phyloP scores from a whole-genome alignment of 2,797 vertebrate genomes.

The Spinus olivaceus region DNA sequence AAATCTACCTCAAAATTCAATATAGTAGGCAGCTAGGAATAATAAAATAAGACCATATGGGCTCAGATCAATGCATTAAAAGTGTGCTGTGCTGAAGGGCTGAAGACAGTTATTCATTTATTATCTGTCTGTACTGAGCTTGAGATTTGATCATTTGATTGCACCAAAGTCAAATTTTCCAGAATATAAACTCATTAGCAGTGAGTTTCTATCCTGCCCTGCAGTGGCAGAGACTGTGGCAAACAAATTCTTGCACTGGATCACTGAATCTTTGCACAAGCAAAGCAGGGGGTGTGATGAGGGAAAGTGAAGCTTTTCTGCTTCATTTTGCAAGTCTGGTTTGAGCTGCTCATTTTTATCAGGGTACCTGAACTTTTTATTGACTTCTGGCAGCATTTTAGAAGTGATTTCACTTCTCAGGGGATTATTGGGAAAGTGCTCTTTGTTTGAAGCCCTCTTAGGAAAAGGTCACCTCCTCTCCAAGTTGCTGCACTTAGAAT shows the following conservation, averaged over 20 bases:
- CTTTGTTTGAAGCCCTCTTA: neutral
- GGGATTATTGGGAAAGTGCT: neutral
- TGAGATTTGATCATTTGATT: neutral
- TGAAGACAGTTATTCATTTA: neutral
- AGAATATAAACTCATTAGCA: neutral
- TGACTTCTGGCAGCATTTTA: conserved; percentile 26
- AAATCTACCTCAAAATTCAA: conserved; percentile 41
- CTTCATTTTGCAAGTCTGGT: neutral
- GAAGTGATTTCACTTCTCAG: neutral
- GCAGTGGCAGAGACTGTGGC: neutral
- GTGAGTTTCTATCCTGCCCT: neutral
- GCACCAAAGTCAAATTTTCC: neutral
- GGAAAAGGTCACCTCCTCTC: neutral
- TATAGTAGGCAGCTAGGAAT: conserved; percentile 7
- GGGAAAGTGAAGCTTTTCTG: neutral
- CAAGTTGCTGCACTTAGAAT: neutral
- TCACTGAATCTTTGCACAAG: neutral
- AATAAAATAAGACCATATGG: conserved; percentile 53
- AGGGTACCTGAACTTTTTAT: neutral
- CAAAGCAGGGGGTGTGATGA: neutral
- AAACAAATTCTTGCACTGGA: neutral
- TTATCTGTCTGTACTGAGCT: neutral
- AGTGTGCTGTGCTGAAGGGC: neutral
- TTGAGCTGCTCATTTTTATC: neutral
- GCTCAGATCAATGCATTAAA: neutral